Evolutionary conservation across 2,888 invertebrate species (phyloP).

Genomic region (Lacanobia wlatinum): DNA sequence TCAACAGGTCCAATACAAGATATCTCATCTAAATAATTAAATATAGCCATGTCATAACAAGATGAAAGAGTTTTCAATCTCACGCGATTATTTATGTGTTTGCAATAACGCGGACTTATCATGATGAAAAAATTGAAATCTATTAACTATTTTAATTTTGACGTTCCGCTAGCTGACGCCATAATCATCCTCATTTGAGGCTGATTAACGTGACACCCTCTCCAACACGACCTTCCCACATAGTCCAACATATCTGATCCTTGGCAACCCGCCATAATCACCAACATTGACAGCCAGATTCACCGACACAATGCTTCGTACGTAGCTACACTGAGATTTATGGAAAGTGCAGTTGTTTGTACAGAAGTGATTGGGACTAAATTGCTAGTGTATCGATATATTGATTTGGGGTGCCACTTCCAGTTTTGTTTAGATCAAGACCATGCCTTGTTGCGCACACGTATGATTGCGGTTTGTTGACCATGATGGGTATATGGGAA

Average conservation of each 20-base stretch:
- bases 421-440: neutral
- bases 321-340: constrained; percentile 4
- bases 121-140: too few relatives aligned
- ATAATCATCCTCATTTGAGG: constrained; percentile 22
- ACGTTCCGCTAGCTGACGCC: neutral
- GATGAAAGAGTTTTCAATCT: too few relatives aligned
- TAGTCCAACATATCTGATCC: constrained; percentile 5
- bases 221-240: neutral
- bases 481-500: too few relatives aligned
- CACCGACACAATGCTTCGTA: constrained; percentile 1
- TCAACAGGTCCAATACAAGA: too few relatives aligned
- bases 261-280: constrained; percentile 46
- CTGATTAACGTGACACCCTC: constrained; percentile 18
- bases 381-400: constrained; percentile 4
- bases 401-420: neutral
- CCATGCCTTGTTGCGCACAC: neutral
- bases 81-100: too few relatives aligned
- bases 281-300: constrained; percentile 20
- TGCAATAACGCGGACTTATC: too few relatives aligned
- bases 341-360: constrained; percentile 21
- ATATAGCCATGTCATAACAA: too few relatives aligned
- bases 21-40: too few relatives aligned
- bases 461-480: neutral
- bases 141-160: neutral
- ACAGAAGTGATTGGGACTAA: constrained; percentile 2